Conservation (phyloP, 2,113 vertebrate species). For the Hypomesus transpacificus region DNA sequence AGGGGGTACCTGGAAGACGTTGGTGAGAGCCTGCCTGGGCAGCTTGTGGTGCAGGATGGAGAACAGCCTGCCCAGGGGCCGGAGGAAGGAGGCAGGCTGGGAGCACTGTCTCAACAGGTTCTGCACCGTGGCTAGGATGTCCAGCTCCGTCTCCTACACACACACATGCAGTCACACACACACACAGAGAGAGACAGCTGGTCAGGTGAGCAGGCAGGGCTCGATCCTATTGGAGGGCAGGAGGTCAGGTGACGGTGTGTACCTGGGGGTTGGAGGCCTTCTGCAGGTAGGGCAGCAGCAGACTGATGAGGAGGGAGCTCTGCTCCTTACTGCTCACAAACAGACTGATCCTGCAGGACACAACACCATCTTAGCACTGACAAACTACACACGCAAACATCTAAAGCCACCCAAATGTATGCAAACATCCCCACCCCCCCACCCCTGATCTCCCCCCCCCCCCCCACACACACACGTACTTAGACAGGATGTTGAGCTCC, state of each 20-base stretch:
- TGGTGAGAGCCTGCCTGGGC: slow-evolving; percentile 82
- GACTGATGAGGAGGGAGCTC: slow-evolving; percentile 82
- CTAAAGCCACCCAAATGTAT: not conserved
- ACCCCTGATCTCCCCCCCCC: not conserved
- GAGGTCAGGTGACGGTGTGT: slow-evolving; percentile 14
- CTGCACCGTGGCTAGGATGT: slow-evolving; percentile 89
- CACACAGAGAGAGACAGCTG: not conserved
- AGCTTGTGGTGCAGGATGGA: slow-evolving; percentile 83
- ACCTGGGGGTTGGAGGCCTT: slow-evolving; percentile 80
- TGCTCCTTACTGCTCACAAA: slow-evolving; percentile 89
- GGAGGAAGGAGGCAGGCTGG: slow-evolving; percentile 80
- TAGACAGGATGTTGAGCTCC: slow-evolving; percentile 95
- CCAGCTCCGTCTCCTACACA: slow-evolving; percentile 83
- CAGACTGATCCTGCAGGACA: slow-evolving; percentile 79
- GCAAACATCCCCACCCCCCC: not conserved
- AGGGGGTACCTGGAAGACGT: slow-evolving; percentile 82
- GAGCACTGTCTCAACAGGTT: slow-evolving; percentile 85
- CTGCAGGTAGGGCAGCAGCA: slow-evolving; percentile 88
- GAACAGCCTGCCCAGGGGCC: slow-evolving; percentile 86
- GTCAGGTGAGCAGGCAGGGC: not conserved
- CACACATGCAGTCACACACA: not conserved
- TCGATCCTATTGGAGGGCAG: not conserved
- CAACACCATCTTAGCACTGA: not conserved
- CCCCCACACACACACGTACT: slow-evolving; percentile 70
- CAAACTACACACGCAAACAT: not conserved